Evolutionary conservation across 2,113 vertebrate species (phyloP), one percentile per base, ranked within the genome.

Genomic region (Bufo bufo): DNA sequence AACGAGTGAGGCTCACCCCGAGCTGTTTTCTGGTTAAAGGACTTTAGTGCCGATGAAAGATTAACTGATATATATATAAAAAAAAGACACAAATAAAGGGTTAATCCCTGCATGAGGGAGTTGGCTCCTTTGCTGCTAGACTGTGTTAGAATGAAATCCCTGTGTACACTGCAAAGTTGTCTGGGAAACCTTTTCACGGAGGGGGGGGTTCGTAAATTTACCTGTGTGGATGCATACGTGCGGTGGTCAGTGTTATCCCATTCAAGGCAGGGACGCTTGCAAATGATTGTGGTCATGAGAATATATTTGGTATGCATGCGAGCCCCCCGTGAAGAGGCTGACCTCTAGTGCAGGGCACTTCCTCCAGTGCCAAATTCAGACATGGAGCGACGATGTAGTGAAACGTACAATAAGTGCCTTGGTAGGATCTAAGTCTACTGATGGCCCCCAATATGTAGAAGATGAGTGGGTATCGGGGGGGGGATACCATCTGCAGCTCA

Each of bases 121-220:
- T 52, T 54, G 58, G 75, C 56, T 63, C 75, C 74, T 86, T 77
- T 86, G 85, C 85, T 86, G 85, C 85, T 86, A 78, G 85, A 79
- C 72, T 63, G 85, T 78, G 72, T 75, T 85, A 85, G 20, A 77
- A 3, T 1, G 45, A 45, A 63, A 59, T 23, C 72, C 33, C 16
- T 20, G 33, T 77, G 52, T 56, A 71, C 59, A 82, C 56, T n/a
- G 63, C 45, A 50, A 50, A 52, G 54, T 20, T 49, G 33, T 82
- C 59, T 83, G 52, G 14, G 20, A 58, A 80, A 17, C 9, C 13
- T 17, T n/a, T 54, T 77, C 14, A 52, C 49, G 7, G 50, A 7
- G 78, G 72, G 54, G 9, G 17, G 56, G 0, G 13, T 43, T 17
- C 45, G 9, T 49, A 71, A 23, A 33, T 16, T 47, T 49, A 74